Base-by-base conservation (phyloP, 2,797 vertebrate genomes). In the Chrysolophus pictus region DNA sequence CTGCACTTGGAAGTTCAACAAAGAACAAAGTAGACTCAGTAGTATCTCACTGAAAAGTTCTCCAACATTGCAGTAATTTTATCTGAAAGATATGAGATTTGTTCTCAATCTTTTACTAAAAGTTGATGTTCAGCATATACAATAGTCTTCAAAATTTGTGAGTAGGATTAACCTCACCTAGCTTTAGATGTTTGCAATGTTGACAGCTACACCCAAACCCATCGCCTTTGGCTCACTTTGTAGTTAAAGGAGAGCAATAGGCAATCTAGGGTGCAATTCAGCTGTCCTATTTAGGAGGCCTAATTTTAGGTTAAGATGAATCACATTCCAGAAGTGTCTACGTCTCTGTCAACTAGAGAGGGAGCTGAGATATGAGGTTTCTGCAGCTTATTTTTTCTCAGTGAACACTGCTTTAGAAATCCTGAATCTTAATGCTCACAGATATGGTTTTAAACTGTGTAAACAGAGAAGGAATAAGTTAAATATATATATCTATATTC, bases 261-360 rank as follows among this genome's bases (percentile, higher is more conserved):
- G 87, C 92, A 96, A 95, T 79, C 56, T 70, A 24, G 63, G 87
- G 77, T 91, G 76, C 83, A 90, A 82, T 93, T 91, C 10, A 5
- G 39, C 80, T 88, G 95, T 91, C 93, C 93, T 95, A 94, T 96
- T 96, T 96, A 93, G 88, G 60, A 86, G 19, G 44, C 22, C 87
- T 96, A 96, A 96, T 96, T 96, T 96, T 96, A 94, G 87, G 77
- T 84, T 81, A 84, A 93, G 95, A 96, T 96, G 96, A 96, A 95
- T 96, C 96, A 96, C 77, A 90, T 95, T 96, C 91, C 91, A 95
- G 93, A 95, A 94, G 64, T 58, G 80, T 92, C 91, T 96, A 67
- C 1, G 2, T 93, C 70, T 94, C 76, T 90, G 72, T 78, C 68
- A 0, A 86, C 70, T 80, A 92, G 90, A 90, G 94, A 93, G 24